Evolutionary conservation across 2,797 vertebrate species (phyloP).

Genomic region (Tragopan temminckii): DNA sequence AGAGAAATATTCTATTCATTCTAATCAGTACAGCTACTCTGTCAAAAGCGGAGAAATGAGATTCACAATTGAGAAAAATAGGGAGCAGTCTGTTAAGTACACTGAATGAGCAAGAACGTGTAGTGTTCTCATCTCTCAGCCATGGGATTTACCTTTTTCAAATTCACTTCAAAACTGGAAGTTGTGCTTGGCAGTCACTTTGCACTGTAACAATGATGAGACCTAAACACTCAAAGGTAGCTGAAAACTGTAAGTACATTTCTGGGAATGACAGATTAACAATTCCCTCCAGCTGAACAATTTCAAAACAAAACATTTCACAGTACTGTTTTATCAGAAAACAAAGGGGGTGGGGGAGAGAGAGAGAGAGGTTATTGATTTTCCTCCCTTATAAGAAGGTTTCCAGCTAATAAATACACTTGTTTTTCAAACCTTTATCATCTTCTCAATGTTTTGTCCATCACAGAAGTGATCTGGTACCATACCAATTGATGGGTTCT

Average conservation of each 20-base stretch:
- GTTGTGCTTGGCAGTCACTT: not conserved
- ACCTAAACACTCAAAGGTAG: not conserved
- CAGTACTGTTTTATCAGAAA: not conserved
- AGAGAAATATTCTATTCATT: not conserved
- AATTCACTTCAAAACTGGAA: not conserved
- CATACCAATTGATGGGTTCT: not conserved
- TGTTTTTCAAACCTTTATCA: not conserved
- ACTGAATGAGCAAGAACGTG: not conserved
- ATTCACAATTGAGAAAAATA: not conserved
- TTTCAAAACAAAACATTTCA: not conserved
- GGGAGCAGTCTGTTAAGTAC: not conserved
- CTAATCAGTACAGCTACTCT: not conserved
- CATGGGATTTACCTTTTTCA: not conserved
- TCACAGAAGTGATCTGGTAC: not conserved
- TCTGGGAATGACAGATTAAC: not conserved
- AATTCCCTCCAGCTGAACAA: not conserved
- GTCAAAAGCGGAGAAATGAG: not conserved
- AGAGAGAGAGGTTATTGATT: not conserved
- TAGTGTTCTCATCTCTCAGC: not conserved
- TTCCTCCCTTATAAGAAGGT: not conserved
- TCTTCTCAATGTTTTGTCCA: not conserved
- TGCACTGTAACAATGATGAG: not conserved
- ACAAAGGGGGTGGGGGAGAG: not conserved
- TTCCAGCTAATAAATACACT: not conserved
- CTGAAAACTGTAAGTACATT: not conserved